phyloP scores from a whole-genome alignment of 2,888 invertebrate species.

The Mycogona germanica region DNA sequence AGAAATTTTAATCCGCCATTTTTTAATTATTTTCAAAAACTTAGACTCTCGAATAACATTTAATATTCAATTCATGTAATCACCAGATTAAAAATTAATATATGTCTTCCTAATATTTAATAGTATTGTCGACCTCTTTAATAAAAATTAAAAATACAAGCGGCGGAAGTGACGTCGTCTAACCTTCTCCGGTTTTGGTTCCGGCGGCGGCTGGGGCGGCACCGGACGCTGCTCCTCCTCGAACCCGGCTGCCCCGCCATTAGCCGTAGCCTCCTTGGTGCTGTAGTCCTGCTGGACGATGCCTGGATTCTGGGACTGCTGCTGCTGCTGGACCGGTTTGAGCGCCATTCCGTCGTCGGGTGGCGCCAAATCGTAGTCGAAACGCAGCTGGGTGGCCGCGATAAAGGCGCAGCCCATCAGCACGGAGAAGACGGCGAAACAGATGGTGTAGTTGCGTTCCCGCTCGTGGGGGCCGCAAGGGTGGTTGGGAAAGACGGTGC shows the following conservation, averaged over 20 bases:
- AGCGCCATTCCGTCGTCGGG: constrained; percentile 19
- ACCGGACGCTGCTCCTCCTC: too few species aligned
- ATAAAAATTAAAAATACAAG: too few species aligned
- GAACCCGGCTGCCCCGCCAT: too few species aligned
- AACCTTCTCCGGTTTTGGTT: constrained; percentile 18
- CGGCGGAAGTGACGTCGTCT: not conserved
- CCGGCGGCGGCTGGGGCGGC: too few species aligned
- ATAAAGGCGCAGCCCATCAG: constrained; percentile 91
- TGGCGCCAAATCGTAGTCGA: constrained; percentile 41
- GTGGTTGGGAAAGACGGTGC: constrained; percentile 72
- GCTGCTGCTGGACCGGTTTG: constrained; percentile 15
- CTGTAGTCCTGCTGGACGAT: not conserved
- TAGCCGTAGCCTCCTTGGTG: too few species aligned
- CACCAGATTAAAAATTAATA: too few species aligned
- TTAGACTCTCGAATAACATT: too few species aligned
- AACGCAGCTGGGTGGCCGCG: constrained; percentile 73
- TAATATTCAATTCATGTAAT: too few species aligned
- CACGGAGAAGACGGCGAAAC: constrained; percentile 94
- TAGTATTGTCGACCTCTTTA: too few species aligned
- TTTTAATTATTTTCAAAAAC: too few species aligned
- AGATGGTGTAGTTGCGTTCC: constrained; percentile 97
- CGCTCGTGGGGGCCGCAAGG: constrained; percentile 55
- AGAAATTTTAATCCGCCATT: too few species aligned
- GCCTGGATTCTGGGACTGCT: not conserved
- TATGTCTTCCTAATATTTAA: too few species aligned